phyloP scores from a whole-genome alignment of 2,888 invertebrate species.

The Mythimna ferrago region DNA sequence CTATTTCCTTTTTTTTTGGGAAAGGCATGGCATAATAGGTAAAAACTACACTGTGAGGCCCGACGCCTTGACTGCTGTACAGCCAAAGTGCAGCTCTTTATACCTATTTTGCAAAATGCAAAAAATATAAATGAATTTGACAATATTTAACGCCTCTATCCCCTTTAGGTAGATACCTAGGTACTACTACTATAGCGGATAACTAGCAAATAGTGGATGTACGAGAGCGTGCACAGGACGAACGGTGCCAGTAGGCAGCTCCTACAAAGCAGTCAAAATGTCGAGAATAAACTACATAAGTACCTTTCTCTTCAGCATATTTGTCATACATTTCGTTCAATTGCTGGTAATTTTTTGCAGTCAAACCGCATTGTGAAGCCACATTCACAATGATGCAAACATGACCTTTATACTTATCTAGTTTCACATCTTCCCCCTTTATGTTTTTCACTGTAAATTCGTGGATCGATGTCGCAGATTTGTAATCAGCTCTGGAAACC shows the following conservation, averaged over 20 bases:
- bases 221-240: not conserved
- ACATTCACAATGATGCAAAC: conserved; percentile 97
- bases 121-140: too few species aligned
- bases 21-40: too few species aligned
- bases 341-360: conserved; percentile 95
- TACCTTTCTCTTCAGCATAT: conserved; percentile 92
- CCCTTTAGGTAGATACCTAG: too few species aligned
- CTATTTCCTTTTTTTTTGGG: too few species aligned
- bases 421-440: conserved; percentile 94
- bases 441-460: conserved; percentile 95
- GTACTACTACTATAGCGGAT: not conserved
- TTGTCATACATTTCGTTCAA: conserved; percentile 94
- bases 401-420: conserved; percentile 95
- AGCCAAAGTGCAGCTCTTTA: too few species aligned
- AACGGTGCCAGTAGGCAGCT: not conserved
- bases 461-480: conserved; percentile 94
- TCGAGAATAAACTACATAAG: conserved; percentile 29
- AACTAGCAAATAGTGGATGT: too few species aligned
- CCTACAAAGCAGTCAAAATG: not conserved
- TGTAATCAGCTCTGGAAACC: conserved; percentile 85
- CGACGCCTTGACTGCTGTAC: too few species aligned
- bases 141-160: too few species aligned
- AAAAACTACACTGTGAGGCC: too few species aligned
- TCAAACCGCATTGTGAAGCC: conserved; percentile 96
- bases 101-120: too few species aligned